Conservation (phyloP, 2,888 invertebrate genomes). For the Danaus chrysippus region DNA sequence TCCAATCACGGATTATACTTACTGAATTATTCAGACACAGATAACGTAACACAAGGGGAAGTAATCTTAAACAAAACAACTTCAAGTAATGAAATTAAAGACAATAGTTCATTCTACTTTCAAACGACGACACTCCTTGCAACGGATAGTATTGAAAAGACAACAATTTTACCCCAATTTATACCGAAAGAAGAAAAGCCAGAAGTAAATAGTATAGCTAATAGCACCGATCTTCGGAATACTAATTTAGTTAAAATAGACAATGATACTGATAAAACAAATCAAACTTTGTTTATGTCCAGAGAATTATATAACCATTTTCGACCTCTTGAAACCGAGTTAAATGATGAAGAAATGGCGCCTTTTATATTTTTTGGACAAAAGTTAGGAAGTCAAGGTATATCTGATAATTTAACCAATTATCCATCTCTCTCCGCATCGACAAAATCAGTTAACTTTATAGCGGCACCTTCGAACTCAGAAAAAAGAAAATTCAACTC, state of each 20-base stretch:
- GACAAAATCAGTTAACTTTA: constrained; percentile 70
- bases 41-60: constrained; percentile 58
- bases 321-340: constrained; percentile 80
- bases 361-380: constrained; percentile 86
- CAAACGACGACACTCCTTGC: constrained; percentile 38
- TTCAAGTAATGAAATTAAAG: constrained; percentile 42
- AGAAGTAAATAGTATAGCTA: constrained; percentile 56
- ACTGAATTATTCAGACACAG: constrained; percentile 72
- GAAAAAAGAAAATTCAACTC: constrained; percentile 70
- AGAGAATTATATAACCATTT: constrained; percentile 82
- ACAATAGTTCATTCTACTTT: constrained; percentile 37
- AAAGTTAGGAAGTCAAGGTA: constrained; percentile 69
- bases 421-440: constrained; percentile 71
- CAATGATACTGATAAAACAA: constrained; percentile 63
- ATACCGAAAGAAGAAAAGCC: constrained; percentile 49
- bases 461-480: constrained; percentile 47
- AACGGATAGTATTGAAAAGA: constrained; percentile 36
- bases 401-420: constrained; percentile 68
- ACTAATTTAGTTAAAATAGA: constrained; percentile 56
- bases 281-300: constrained; percentile 79
- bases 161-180: constrained; percentile 38
- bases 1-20: constrained; percentile 75
- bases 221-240: constrained; percentile 56
- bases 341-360: constrained; percentile 82
- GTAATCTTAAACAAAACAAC: constrained; percentile 46